Conservation (phyloP, 2,797 vertebrate genomes). For the Trachops cirrhosus region DNA sequence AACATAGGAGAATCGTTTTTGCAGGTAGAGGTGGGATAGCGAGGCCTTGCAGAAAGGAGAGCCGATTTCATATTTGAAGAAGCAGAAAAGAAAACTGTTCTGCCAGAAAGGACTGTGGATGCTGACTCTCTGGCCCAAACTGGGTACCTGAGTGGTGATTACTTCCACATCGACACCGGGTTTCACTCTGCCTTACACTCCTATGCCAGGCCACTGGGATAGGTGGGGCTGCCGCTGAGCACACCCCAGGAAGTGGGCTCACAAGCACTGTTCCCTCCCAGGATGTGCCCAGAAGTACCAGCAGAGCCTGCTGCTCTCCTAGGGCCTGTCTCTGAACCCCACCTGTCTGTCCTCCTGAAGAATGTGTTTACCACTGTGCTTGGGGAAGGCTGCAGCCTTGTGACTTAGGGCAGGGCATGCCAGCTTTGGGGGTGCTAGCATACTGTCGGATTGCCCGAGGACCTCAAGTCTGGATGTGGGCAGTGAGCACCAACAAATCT, state of each 20-base stretch:
- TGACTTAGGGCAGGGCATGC: background rate
- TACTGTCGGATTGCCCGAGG: background rate
- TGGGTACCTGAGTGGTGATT: background rate
- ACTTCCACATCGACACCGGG: background rate
- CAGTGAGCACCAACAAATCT: background rate
- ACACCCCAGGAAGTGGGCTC: background rate
- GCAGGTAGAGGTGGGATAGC: background rate
- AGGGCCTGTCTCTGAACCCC: background rate
- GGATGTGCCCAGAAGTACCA: background rate
- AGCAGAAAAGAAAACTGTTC: background rate
- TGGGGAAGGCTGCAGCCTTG: background rate
- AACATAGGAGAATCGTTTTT: background rate
- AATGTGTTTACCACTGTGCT: background rate
- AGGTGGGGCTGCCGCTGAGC: background rate
- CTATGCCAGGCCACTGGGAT: background rate
- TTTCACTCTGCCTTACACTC: background rate
- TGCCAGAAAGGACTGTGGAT: background rate
- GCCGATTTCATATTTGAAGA: background rate
- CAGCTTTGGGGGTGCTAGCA: background rate
- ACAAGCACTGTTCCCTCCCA: background rate
- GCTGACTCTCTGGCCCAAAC: background rate
- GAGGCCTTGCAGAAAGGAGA: background rate
- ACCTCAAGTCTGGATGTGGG: background rate
- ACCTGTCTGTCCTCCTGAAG: background rate
- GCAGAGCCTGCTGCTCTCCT: background rate